Percentiles rank a stretch among this genome's conserved stretches.
These are phyloP conservation scores for Chrosomus eos DNA, from an alignment of 2,797 vertebrate genomes.

Conservation along the genomic window DNA sequence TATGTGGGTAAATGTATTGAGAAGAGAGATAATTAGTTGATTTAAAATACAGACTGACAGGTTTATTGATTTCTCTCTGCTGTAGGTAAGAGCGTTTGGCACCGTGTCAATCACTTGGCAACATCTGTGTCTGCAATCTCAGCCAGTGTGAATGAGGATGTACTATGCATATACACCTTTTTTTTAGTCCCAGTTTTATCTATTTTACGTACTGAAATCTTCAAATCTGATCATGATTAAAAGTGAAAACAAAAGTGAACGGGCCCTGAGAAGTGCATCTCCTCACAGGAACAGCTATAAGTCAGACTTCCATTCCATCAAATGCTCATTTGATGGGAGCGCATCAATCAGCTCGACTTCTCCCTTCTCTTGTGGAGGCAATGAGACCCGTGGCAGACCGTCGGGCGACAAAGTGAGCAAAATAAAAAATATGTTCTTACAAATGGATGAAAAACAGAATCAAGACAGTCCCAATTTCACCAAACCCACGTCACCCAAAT, in stretches of 20 bases:
- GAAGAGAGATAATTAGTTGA: background rate
- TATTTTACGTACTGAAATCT: background rate
- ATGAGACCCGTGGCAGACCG: slow-evolving; percentile 71
- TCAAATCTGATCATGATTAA: slow-evolving; percentile 82
- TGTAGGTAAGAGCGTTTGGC: slow-evolving; percentile 4
- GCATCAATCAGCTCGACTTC: slow-evolving; percentile 70
- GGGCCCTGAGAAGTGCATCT: slow-evolving; percentile 85
- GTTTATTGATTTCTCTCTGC: slow-evolving; percentile 19
- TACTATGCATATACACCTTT: slow-evolving; percentile 11
- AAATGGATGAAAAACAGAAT: slow-evolving; percentile 85
- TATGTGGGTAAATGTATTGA: background rate
- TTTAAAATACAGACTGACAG: slow-evolving; percentile 6
- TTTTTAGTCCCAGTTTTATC: slow-evolving; percentile 30
- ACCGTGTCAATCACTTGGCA: background rate
- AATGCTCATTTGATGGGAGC: slow-evolving; percentile 86
- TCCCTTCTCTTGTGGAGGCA: slow-evolving; percentile 67
- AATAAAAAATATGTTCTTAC: slow-evolving; percentile 90
- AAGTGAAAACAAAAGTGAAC: slow-evolving; percentile 85
- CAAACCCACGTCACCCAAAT: slow-evolving; percentile 42
- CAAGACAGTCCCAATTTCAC: slow-evolving; percentile 61
- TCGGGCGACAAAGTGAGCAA: slow-evolving; percentile 84
- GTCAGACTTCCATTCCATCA: slow-evolving; percentile 90
- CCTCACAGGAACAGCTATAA: slow-evolving; percentile 93
- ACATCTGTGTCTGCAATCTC: background rate
- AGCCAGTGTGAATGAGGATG: background rate